Conservation (phyloP, 2,888 invertebrate genomes). For the Melikaiella ostensackeni region DNA sequence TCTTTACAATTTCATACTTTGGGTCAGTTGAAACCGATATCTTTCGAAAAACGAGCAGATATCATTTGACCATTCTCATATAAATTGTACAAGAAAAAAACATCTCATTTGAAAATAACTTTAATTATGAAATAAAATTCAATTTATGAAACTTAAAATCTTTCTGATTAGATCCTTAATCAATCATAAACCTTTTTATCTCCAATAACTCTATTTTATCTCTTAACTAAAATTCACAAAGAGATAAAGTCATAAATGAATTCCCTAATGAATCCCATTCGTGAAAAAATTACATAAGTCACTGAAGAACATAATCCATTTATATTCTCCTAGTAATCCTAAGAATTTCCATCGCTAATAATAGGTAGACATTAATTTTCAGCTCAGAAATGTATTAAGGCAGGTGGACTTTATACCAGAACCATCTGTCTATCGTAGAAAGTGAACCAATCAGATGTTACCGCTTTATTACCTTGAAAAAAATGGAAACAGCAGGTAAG, state of each 20-base stretch:
- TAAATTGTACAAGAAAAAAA: no score
- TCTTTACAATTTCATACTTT: no score
- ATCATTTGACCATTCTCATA: no score
- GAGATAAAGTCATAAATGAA: slow-evolving; percentile 30
- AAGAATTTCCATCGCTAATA: slow-evolving; percentile 2
- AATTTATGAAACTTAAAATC: not conserved
- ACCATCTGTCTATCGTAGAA: slow-evolving; percentile 24
- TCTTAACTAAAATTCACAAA: not conserved
- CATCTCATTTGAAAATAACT: not conserved
- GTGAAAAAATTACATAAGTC: slow-evolving; percentile 4
- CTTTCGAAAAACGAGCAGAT: no score
- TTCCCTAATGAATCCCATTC: not conserved
- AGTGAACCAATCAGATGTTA: slow-evolving; percentile 18
- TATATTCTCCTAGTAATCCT: slow-evolving; percentile 12
- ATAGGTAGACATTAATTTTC: slow-evolving; percentile 10
- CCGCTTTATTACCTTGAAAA: slow-evolving; percentile 16
- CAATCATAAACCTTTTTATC: not conserved
- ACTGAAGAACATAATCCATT: slow-evolving; percentile 9
- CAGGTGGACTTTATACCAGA: slow-evolving; percentile 15
- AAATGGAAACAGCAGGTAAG: slow-evolving; percentile 58
- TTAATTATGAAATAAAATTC: not conserved
- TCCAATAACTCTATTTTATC: not conserved
- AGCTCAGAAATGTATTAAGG: slow-evolving; percentile 29
- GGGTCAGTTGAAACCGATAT: no score
- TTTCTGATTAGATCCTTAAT: not conserved